phyloP scores from a whole-genome alignment of 2,113 vertebrate species.

The Etia nguti region DNA sequence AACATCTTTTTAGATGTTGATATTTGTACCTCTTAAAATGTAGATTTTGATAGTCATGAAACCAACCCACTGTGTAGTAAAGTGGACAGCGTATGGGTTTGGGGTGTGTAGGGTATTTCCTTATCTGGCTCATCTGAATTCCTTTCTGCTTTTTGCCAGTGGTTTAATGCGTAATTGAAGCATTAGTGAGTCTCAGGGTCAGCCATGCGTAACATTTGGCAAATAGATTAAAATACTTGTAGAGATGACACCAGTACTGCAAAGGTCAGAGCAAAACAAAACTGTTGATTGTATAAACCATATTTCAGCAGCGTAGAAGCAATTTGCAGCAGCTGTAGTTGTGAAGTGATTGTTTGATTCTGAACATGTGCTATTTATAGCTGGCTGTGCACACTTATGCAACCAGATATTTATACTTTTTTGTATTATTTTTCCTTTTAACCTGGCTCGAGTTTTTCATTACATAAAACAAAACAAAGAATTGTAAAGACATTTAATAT shows the following conservation, averaged over 20 bases:
- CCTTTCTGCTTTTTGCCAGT: not conserved
- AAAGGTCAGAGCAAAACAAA: not conserved
- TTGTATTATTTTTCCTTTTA: not conserved
- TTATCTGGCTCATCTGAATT: slow-evolving; percentile 8
- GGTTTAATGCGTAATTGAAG: not conserved
- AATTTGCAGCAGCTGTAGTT: not conserved
- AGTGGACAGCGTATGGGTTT: not conserved
- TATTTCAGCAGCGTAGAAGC: not conserved
- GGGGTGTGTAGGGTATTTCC: not conserved
- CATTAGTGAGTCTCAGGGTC: not conserved
- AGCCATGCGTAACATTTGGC: not conserved
- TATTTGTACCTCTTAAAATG: not conserved
- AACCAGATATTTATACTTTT: not conserved
- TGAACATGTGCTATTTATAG: not conserved
- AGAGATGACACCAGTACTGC: not conserved
- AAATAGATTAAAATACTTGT: not conserved
- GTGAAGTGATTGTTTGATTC: not conserved
- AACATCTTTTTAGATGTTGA: not conserved
- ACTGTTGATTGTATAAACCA: not conserved
- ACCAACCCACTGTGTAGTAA: not conserved
- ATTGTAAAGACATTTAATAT: not conserved
- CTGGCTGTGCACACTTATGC: not conserved
- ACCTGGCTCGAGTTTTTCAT: not conserved
- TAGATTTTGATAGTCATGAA: not conserved
- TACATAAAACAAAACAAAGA: not conserved